These are phyloP conservation scores for Tethya wilhelma DNA, from an alignment of 37 sponge, comb jelly and placozoan genomes.

Conservation along the genomic window DNA sequence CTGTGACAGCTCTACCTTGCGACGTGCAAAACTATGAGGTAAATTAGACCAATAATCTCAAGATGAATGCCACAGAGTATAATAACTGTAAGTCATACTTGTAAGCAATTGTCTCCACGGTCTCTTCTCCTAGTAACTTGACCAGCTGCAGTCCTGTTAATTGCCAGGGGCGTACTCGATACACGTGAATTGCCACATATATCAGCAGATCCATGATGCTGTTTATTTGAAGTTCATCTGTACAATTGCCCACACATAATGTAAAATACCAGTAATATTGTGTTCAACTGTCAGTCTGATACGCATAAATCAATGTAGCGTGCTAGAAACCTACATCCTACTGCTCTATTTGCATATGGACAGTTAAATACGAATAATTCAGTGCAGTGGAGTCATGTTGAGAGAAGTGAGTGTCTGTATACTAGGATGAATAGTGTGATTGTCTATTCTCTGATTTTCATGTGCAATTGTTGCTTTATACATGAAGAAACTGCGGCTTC, in stretches of 20 bases:
- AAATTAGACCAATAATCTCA: background rate
- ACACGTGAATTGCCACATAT: slow-evolving; percentile 40
- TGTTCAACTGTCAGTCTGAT: no score
- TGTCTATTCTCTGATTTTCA: no score
- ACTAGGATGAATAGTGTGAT: background rate
- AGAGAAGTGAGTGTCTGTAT: no score
- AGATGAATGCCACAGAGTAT: background rate
- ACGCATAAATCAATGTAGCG: no score
- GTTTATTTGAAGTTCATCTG: slow-evolving; percentile 11
- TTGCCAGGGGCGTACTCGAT: slow-evolving; percentile 10
- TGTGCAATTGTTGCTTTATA: no score
- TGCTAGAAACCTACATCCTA: no score
- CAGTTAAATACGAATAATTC: background rate
- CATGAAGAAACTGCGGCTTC: no score
- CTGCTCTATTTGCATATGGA: no score
- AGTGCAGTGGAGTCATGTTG: background rate
- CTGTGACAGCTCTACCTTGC: slow-evolving; percentile 22
- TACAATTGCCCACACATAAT: no score
- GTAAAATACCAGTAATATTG: no score
- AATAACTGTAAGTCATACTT: slow-evolving; percentile 7
- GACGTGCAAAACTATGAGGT: slow-evolving; percentile 21
- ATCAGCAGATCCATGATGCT: slow-evolving; percentile 52
- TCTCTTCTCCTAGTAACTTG: slow-evolving; percentile 54
- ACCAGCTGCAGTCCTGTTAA: slow-evolving; percentile 21
- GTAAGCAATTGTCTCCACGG: slow-evolving; percentile 23